A percentile compares a stretch with the other conserved stretches of the same genome.
These are phyloP conservation scores for Polietes domitor DNA, from an alignment of 2,888 invertebrate genomes.

Conservation along the genomic window DNA sequence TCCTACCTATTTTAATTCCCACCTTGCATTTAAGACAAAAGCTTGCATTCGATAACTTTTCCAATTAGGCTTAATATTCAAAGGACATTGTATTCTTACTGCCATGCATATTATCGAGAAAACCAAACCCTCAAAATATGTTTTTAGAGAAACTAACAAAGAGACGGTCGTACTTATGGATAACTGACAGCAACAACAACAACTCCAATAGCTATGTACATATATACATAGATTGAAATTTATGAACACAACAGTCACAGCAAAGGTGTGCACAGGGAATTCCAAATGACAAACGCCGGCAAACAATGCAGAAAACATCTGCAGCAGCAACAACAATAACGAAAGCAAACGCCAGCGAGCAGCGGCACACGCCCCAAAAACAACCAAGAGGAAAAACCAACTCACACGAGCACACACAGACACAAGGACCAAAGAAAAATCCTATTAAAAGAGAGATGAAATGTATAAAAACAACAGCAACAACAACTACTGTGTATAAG, in stretches of 20 bases:
- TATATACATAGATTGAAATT: conserved; percentile 2
- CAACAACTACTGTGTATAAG: conserved; percentile 9
- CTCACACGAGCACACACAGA: conserved; percentile 27
- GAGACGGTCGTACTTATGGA: not conserved
- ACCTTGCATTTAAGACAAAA: too few relatives aligned
- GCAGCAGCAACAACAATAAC: not conserved
- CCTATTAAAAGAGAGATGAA: not conserved
- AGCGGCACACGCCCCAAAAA: conserved; percentile 63
- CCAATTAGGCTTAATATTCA: not conserved
- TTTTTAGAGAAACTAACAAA: not conserved
- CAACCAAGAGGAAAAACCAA: not conserved
- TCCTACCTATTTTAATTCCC: too few relatives aligned
- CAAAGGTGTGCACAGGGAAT: conserved; percentile 2
- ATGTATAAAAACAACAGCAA: conserved; percentile 23
- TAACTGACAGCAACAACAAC: not conserved
- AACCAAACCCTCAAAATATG: not conserved
- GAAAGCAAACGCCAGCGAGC: conserved; percentile 2
- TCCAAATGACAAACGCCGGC: conserved; percentile 29
- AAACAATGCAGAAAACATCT: conserved; percentile 34
- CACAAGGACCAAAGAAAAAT: conserved; percentile 21
- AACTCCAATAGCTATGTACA: not conserved
- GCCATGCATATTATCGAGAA: not conserved
- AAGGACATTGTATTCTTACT: not conserved
- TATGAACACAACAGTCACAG: not conserved
- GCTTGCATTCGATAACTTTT: not conserved